Evolutionary conservation across 2,888 invertebrate genomes (phyloP).

Genomic region (Drosophila longiperda): DNA sequence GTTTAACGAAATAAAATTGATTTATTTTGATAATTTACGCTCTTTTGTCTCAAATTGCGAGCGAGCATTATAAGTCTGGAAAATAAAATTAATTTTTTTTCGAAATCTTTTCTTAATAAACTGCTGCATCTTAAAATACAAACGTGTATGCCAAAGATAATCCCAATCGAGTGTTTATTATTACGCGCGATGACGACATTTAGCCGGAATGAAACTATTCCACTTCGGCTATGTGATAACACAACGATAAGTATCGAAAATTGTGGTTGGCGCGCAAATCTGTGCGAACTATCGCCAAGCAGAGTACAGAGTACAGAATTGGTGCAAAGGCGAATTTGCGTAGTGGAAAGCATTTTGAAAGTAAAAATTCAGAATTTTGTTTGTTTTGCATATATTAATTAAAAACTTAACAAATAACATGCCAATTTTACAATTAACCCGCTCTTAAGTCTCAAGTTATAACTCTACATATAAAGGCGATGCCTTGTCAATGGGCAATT

Average conservation of each 20-base stretch:
- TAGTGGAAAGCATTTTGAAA: background rate
- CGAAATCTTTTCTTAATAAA: slow-evolving; percentile 1
- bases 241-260: slow-evolving; percentile 5
- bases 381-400: background rate
- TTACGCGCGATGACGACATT: background rate
- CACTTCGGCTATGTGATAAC: background rate
- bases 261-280: background rate
- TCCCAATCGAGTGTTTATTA: background rate
- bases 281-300: background rate
- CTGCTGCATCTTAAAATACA: slow-evolving; percentile 2
- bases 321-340: background rate
- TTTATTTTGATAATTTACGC: slow-evolving; percentile 36
- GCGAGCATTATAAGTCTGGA: slow-evolving; percentile 27
- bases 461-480: background rate
- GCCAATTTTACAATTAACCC: background rate
- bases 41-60: slow-evolving; percentile 20
- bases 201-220: background rate
- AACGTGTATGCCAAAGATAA: background rate
- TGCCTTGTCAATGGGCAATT: background rate
- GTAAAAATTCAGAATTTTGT: background rate
- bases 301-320: background rate
- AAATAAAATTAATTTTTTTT: slow-evolving; percentile 32
- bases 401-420: slow-evolving; percentile 1
- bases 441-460: background rate
- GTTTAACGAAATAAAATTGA: slow-evolving; percentile 33